Base-by-base conservation (phyloP, 2,797 vertebrate genomes). In the Sitta carolinensis region DNA sequence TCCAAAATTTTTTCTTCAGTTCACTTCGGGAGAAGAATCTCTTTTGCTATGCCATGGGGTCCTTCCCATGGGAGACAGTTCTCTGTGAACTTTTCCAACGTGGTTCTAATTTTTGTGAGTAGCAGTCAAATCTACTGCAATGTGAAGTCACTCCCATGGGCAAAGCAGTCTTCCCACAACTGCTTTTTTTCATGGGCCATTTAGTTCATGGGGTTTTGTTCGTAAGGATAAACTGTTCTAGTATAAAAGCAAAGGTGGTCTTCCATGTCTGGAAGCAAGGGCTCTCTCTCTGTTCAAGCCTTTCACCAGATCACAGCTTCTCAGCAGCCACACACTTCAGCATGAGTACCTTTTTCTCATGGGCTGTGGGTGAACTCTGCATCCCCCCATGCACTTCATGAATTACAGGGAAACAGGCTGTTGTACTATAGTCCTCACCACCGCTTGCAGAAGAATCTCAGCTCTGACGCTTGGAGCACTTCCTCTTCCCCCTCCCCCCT, bases 401-500 rank as follows among this genome's bases (percentile, higher is more conserved):
- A 40, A 50, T 42, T 61, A 21, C 29, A 75, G 18, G 17, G 22
- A 26, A 55, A 26, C 16, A 17, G 32, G 29, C 10, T 32, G 17
- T 59, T 50, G 43, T 6, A 40, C 16, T 26, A 13, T 10, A 27
- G 12, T 40, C 17, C 23, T 61, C 18, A 40, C 18, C 47, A 51
- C 11, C 3, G 57, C 36, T 51, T 42, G 36, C 29, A 61, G 45
- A 61, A 61, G 22, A 40, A 75, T 40, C 36, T 40, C 57, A 75
- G 45, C 36, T 50, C 45, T 0, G 0, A 61, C 0, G 1, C 10
- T 50, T 10, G 4, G 10, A 61, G 34, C 17, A 21, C 13, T 20
- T 61, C 16, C 22, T 59, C 17, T 6, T 61, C 13, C 17, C 17
- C 10, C 45, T 61, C 45, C 13, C 45, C 61, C 36, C 17, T 61